These are phyloP conservation scores for Idaea aversata DNA, from an alignment of 2,888 invertebrate genomes.

Conservation along the genomic window DNA sequence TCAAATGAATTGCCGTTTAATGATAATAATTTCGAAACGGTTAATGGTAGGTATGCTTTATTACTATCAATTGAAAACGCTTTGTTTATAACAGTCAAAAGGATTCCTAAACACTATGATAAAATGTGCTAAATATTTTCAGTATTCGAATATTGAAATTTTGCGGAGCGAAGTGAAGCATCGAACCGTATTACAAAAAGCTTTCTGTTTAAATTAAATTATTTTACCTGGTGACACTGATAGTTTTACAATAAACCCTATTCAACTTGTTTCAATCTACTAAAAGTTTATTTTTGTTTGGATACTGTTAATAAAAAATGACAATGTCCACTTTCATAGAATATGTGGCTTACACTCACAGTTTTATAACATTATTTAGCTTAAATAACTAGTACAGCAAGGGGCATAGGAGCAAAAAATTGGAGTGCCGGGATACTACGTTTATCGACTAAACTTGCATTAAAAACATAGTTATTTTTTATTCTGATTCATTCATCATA, in stretches of 20 bases:
- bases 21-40: constrained; percentile 20
- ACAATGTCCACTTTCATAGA: no score
- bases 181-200: not conserved
- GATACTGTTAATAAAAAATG: no score
- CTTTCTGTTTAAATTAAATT: not conserved
- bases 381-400: no score
- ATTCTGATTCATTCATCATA: not conserved
- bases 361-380: no score
- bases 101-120: not conserved
- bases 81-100: not conserved
- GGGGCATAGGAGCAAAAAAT: no score
- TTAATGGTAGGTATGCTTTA: constrained; percentile 6
- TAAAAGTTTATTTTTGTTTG: no score
- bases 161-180: not conserved
- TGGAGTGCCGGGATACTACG: no score
- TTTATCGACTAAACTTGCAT: not conserved
- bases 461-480: not conserved
- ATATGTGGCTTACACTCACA: no score
- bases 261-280: not conserved
- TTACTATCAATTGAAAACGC: not conserved
- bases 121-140: not conserved
- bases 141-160: not conserved
- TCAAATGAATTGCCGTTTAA: constrained; percentile 24
- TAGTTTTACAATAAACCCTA: not conserved
- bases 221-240: not conserved